Percentiles rank a stretch among this genome's conserved stretches.
Conservation (phyloP, 2,113 vertebrate genomes). For the Actenoides hombroni region DNA sequence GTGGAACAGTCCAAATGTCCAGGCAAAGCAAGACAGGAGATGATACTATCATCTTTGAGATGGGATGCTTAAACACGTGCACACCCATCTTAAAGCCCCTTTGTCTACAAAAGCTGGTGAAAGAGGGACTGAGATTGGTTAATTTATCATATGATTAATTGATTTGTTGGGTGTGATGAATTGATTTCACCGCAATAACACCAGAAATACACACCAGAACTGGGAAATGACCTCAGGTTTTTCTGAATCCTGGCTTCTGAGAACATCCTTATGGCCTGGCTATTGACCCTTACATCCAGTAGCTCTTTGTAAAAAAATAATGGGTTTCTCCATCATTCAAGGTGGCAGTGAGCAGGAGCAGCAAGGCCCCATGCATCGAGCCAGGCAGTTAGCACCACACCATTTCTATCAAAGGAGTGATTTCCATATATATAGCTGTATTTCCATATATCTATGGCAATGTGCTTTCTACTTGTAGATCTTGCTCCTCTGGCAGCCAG, state of each 20-base stretch:
- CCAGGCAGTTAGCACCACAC: not conserved
- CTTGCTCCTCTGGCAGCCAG: not conserved
- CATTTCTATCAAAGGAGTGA: not conserved
- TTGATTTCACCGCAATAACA: not conserved
- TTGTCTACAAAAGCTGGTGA: not conserved
- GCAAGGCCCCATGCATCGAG: not conserved
- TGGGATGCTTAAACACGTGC: not conserved
- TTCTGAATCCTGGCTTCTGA: not conserved
- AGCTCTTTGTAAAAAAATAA: not conserved
- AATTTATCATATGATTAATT: not conserved
- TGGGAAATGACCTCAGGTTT: not conserved
- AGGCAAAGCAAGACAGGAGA: not conserved
- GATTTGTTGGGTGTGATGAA: not conserved
- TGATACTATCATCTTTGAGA: not conserved
- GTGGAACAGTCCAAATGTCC: not conserved
- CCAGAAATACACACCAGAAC: not conserved
- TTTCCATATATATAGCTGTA: conserved; percentile 46
- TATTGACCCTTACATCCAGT: not conserved
- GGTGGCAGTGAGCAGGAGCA: not conserved
- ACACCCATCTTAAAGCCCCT: not conserved
- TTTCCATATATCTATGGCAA: not conserved
- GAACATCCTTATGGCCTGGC: not conserved
- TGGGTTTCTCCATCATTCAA: not conserved
- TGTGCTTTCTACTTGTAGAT: not conserved
- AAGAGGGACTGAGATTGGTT: not conserved